Evolutionary conservation across 2,797 vertebrate genomes (phyloP).

Genomic region (Amniataba percoides): DNA sequence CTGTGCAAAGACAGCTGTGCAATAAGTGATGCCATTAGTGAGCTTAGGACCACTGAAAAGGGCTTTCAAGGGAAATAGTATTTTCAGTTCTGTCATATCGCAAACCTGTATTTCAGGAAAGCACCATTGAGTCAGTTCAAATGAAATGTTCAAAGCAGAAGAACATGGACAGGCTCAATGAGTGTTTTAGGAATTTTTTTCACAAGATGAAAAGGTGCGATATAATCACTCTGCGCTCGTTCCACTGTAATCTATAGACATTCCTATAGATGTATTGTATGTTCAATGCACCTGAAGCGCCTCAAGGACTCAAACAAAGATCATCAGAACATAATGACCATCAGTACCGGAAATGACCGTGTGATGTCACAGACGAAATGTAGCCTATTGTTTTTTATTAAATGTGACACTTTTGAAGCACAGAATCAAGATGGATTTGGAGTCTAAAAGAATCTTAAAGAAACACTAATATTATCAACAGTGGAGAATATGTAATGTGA

Average conservation of each 20-base stretch:
- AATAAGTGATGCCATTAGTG: background rate
- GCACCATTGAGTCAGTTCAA: too few relatives aligned
- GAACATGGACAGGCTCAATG: too few relatives aligned
- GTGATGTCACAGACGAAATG: too few relatives aligned
- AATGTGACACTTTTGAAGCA: background rate
- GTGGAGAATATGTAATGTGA: background rate
- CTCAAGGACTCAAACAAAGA: too few relatives aligned
- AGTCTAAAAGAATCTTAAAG: background rate
- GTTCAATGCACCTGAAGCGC: too few relatives aligned
- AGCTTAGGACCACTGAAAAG: background rate
- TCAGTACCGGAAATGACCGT: too few relatives aligned
- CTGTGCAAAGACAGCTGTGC: background rate
- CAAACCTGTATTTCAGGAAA: constrained; percentile 4
- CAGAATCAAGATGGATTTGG: background rate
- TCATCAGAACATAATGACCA: too few relatives aligned
- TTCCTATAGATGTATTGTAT: background rate
- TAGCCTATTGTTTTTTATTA: background rate
- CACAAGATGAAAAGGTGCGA: background rate
- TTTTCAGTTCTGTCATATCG: background rate
- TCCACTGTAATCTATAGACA: too few relatives aligned
- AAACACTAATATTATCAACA: background rate
- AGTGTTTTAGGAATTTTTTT: too few relatives aligned
- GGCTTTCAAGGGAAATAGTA: background rate
- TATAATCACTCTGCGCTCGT: background rate
- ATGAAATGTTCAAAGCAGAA: too few relatives aligned